phyloP scores from a whole-genome alignment of 2,888 invertebrate species.

The Parnassius orleans region DNA sequence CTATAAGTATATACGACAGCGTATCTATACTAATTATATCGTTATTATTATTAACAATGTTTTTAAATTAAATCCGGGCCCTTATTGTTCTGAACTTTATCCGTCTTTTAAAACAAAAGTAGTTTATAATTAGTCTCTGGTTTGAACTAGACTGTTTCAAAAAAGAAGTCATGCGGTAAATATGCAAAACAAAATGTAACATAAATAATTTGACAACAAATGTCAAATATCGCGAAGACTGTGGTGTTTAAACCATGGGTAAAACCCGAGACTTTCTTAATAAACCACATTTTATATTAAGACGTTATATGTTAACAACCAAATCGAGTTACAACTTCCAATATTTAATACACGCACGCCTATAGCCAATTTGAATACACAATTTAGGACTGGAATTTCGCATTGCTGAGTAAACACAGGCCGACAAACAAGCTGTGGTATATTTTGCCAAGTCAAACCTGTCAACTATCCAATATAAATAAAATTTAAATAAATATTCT shows the following conservation, averaged over 20 bases:
- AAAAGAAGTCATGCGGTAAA: no score
- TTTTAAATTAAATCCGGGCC: slow-evolving; percentile 5
- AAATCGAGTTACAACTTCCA: not conserved
- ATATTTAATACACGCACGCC: not conserved
- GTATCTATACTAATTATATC: slow-evolving; percentile 3
- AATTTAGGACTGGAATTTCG: no score
- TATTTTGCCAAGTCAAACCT: no score
- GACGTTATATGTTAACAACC: slow-evolving; percentile 2
- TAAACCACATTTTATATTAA: not conserved
- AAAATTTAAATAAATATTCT: no score
- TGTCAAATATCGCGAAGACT: no score
- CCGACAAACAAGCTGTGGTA: not conserved
- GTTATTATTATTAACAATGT: not conserved
- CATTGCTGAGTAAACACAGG: not conserved
- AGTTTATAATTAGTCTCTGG: no score
- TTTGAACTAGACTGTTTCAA: no score
- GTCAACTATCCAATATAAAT: no score
- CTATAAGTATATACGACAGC: not conserved
- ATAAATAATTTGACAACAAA: no score
- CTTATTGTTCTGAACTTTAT: not conserved
- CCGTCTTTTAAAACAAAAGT: no score
- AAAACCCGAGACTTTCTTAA: no score
- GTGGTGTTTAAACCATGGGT: not conserved
- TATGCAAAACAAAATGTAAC: no score
- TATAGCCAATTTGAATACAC: not conserved